phyloP scores from a whole-genome alignment of 1,140 invertebrate genomes.

The Amphibalanus amphitrite region DNA sequence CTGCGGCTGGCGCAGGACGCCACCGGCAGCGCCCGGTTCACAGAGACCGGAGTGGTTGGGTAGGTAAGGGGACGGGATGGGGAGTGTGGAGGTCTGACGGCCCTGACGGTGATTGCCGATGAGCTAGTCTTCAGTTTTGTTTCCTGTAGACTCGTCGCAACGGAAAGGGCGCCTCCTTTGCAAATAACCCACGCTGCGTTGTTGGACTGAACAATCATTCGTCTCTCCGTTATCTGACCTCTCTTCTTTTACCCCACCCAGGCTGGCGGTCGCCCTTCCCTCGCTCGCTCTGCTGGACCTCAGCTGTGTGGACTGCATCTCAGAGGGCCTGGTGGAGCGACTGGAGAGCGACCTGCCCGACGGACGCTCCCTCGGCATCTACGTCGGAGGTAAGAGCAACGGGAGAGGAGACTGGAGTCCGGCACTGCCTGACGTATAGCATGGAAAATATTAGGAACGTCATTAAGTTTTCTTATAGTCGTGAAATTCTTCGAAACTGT shows the following conservation, averaged over 20 bases:
- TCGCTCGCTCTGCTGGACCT: not conserved
- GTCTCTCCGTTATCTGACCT: not conserved
- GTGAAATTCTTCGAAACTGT: too few relatives aligned
- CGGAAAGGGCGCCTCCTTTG: not conserved
- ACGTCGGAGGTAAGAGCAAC: not conserved
- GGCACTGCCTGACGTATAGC: too few relatives aligned
- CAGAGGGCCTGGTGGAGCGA: not conserved
- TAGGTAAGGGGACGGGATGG: not conserved
- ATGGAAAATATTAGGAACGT: too few relatives aligned
- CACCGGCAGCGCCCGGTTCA: not conserved
- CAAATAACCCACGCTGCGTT: too few relatives aligned
- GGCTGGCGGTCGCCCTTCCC: not conserved
- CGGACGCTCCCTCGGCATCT: not conserved
- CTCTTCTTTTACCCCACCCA: not conserved
- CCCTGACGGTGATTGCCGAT: too few relatives aligned
- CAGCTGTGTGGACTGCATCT: not conserved
- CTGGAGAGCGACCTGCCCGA: not conserved
- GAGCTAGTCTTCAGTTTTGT: not conserved
- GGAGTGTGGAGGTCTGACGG: not conserved
- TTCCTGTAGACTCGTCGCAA: not conserved
- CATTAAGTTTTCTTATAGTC: too few relatives aligned
- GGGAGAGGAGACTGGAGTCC: too few relatives aligned
- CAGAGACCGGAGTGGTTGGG: not conserved
- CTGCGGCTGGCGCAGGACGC: not conserved
- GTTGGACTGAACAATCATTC: too few relatives aligned